These are phyloP conservation scores for Andrena hattorfiana DNA, from an alignment of 2,888 invertebrate genomes.

Conservation along the genomic window DNA sequence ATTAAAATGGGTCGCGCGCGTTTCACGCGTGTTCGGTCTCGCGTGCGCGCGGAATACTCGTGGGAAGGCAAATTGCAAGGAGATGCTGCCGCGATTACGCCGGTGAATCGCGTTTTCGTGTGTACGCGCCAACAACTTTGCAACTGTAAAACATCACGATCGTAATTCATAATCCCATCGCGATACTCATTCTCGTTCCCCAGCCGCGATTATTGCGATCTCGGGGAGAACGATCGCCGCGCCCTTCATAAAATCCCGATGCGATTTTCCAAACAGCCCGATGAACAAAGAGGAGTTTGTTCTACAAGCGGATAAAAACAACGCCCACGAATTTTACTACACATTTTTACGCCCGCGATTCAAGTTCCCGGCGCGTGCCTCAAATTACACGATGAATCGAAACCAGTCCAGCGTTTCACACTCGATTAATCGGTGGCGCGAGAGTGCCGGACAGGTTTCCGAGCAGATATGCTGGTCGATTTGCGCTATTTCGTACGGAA, in stretches of 20 bases:
- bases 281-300: neutral
- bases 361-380: conserved; percentile 24
- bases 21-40: conserved; percentile 16
- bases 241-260: no score
- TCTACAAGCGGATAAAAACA: conserved; percentile 1
- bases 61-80: conserved; percentile 34
- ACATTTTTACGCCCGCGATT: conserved; percentile 10
- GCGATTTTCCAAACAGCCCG: neutral
- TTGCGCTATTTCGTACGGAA: neutral
- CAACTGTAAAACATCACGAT: neutral
- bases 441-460: conserved; percentile 38
- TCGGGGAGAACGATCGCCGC: no score
- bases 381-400: conserved; percentile 42
- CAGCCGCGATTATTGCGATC: no score
- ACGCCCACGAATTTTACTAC: neutral
- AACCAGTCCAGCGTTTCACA: conserved; percentile 55
- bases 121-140: neutral
- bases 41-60: conserved; percentile 32
- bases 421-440: conserved; percentile 36
- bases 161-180: neutral
- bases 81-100: conserved; percentile 2
- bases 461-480: conserved; percentile 9
- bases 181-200: no score
- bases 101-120: neutral
- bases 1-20: conserved; percentile 38